Percentiles rank a stretch among this genome's conserved stretches.
These are phyloP conservation scores for Abrostola tripartita DNA, from an alignment of 2,888 invertebrate genomes.

Conservation along the genomic window DNA sequence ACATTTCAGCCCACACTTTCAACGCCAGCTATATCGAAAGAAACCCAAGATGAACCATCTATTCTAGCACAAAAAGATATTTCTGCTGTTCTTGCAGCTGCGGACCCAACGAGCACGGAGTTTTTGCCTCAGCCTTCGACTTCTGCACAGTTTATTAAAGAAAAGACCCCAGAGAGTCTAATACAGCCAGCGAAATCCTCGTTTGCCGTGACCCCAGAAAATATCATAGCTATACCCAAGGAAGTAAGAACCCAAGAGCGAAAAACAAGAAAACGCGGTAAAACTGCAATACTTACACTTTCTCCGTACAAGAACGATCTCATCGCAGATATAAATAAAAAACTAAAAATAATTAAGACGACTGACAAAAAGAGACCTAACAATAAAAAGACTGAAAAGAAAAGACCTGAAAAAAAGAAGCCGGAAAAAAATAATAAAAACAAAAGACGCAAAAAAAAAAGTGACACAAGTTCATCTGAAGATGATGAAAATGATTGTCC, in stretches of 20 bases:
- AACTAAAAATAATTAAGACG: conserved; percentile 6
- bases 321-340: conserved; percentile 12
- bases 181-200: conserved; percentile 9
- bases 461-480: conserved; percentile 22
- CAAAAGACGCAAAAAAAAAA: conserved; percentile 20
- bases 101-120: conserved; percentile 1
- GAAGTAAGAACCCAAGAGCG: conserved; percentile 16
- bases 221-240: conserved; percentile 19
- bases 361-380: conserved; percentile 11
- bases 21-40: conserved; percentile 17
- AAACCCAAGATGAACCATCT: conserved; percentile 2
- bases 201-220: conserved; percentile 14
- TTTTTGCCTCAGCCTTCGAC: conserved; percentile 9
- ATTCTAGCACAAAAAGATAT: conserved; percentile 11
- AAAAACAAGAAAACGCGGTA: conserved; percentile 31
- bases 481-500: conserved; percentile 34
- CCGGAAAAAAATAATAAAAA: conserved; percentile 17
- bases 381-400: conserved; percentile 17
- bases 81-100: conserved; percentile 1
- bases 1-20: conserved; percentile 20
- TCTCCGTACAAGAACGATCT: conserved; percentile 26
- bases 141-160: conserved; percentile 6
- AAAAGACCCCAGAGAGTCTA: conserved; percentile 10
- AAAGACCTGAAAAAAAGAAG: conserved; percentile 11
- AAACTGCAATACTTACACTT: conserved; percentile 29